Evolutionary conservation across 2,113 vertebrate genomes (phyloP), one percentile per base, ranked within the genome.

Genomic region (Lanius collurio): DNA sequence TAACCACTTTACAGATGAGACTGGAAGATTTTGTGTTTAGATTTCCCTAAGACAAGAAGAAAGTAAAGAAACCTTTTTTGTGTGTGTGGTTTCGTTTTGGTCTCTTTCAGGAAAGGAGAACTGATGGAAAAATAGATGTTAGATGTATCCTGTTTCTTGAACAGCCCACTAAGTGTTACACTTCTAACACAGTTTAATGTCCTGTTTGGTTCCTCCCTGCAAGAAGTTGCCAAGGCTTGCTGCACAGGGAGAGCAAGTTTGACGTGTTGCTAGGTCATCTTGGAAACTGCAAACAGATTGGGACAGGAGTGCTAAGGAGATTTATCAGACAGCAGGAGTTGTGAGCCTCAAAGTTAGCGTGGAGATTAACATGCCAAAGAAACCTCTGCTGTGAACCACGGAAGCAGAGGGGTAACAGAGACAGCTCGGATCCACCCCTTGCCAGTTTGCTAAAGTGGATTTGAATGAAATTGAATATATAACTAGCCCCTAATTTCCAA

Each of bases 401-500:
- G 65, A 24, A 44, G n/a, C 8, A 49, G 55, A 71, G 65, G 81
- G 31, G 35, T 22, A 46, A 28, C 0, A 1, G 39, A 12, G 55
- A 59, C 3, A 4, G 39, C 23, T 94, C 55, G 52, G 35, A 83
- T 64, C 33, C 76, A 75, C 73, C 75, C 49, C 46, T 63, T 84
- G 62, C 68, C 86, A 64, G 44, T 64, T 80, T 79, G 62, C 57
- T 90, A 0, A 93, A 92, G 57, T 35, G 44, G 56, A 71, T 92
- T 70, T 68, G 79, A 94, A 70, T 92, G 52, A 71, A 90, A 75
- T 2, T 39, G 41, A 76, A 93, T 81, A 69, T 96, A 35, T 69
- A 96, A 93, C 73, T 69, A 65, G 53, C 49, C 83, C 31, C 56
- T 93, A 26, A 94, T 93, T 96, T 95, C 86, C 83, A 95, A 84